Conservation (phyloP, 1,140 invertebrate species). For the Tetragnatha versicolor region DNA sequence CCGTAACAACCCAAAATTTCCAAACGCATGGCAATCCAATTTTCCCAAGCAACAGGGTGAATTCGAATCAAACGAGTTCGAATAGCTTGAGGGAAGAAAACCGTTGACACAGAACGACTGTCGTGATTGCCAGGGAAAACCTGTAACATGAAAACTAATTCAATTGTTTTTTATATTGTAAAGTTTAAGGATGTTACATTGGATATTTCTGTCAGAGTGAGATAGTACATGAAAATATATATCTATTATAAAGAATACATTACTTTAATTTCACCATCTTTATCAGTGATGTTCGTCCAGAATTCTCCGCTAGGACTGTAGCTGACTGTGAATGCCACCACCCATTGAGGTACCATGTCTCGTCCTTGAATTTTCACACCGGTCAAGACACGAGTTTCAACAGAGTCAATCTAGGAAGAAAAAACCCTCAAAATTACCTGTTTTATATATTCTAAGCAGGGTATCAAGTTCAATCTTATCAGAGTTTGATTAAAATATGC, state of each 20-base stretch:
- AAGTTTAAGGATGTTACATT: too few species aligned
- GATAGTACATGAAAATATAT: too few species aligned
- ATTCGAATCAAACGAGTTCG: constrained; percentile 53
- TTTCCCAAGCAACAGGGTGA: constrained; percentile 61
- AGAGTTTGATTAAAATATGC: too few species aligned
- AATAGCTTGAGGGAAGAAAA: constrained; percentile 28
- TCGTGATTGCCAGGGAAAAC: constrained; percentile 49
- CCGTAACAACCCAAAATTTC: constrained; percentile 64
- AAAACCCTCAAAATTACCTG: background rate
- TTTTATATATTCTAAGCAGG: background rate
- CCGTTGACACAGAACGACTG: background rate
- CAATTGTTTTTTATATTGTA: too few species aligned
- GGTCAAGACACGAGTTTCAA: constrained; percentile 72
- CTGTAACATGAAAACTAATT: constrained; percentile 13
- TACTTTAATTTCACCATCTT: background rate
- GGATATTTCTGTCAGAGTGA: too few species aligned
- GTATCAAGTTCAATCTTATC: background rate
- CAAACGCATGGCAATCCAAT: constrained; percentile 62
- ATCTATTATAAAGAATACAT: background rate
- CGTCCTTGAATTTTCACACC: constrained; percentile 38
- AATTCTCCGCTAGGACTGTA: constrained; percentile 67
- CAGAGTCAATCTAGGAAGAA: constrained; percentile 75
- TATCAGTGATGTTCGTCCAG: constrained; percentile 22
- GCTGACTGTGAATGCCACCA: constrained; percentile 77
- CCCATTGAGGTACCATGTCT: constrained; percentile 71